Evolutionary conservation across 2,113 vertebrate genomes (phyloP), one percentile per base, ranked within the genome.

Genomic region (Mustela lutreola): DNA sequence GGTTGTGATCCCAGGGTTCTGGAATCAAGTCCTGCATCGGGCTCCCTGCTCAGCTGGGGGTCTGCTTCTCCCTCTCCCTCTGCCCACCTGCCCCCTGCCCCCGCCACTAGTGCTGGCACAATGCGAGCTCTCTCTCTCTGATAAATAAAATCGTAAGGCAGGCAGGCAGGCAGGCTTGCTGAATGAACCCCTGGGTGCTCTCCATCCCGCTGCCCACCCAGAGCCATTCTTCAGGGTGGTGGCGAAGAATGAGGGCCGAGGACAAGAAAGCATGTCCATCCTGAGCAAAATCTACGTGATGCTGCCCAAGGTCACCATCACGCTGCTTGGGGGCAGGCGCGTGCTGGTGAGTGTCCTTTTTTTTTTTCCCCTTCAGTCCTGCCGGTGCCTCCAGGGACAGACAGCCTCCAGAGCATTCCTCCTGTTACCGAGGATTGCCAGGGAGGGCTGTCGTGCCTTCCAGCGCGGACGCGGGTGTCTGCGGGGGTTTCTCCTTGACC

Each of bases 201-300:
- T 84, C 42, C 53, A 19, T 28, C 42, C 58, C 50, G 95, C 58
- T 93, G 45, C 78, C 42, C 39, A 70, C 70, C 98, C 98, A 48
- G 99, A 98, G 28, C 98, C 99, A 1, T 99, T 98, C 98, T 99
- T 99, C 95, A 99, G 99, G 56, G 98, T 99, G 89, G 98, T 98
- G 50, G 99, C 91, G 0, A 99, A 99, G 94, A 99, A 99, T n/a
- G 99, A 99, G 71, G 98, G 99, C 70, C 95, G 98, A 84, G 99
- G 98, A 2, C 65, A 97, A 45, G 4, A 98, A 42, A 99, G 98
- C 0, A 65, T 98, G 28, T 99, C 99, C 84, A 99, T 98, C 97
- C 98, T 99, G 63, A 98, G 95, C 48, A 99, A 99, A 83, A 97
- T 99, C 93, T 98, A 98, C 0, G 93, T 99, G 92, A 98, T 97